Percentiles rank a stretch among this genome's conserved stretches.
Conservation (phyloP, 2,888 invertebrate genomes). For the Elmis aenea region DNA sequence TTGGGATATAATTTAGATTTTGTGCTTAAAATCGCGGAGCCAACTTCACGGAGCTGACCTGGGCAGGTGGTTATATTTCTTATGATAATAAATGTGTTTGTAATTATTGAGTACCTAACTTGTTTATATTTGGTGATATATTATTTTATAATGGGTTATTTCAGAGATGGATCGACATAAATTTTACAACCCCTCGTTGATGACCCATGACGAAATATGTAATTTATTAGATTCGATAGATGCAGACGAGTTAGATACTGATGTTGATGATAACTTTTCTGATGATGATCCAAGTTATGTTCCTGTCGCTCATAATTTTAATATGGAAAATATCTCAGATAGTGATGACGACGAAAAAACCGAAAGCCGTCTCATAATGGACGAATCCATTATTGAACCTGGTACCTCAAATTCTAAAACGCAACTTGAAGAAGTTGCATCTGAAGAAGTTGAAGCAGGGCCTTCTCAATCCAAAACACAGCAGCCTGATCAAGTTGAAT, state of each 20-base stretch:
- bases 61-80: too few species aligned
- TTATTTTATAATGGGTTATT: too few species aligned
- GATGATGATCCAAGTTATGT: neutral
- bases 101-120: too few species aligned
- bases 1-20: too few species aligned
- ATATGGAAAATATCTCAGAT: neutral
- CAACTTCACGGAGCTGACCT: too few species aligned
- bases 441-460: neutral
- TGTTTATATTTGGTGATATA: too few species aligned
- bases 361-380: neutral
- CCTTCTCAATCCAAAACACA: neutral
- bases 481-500: neutral
- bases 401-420: neutral
- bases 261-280: neutral
- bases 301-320: neutral
- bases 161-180: too few species aligned
- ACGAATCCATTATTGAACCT: neutral
- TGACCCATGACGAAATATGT: neutral
- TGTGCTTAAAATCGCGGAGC: too few species aligned
- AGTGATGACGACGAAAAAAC: neutral
- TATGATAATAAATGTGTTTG: too few species aligned
- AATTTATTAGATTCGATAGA: neutral
- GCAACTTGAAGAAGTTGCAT: neutral
- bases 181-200: neutral
- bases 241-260: neutral